Base-by-base conservation (phyloP, 2,888 invertebrate genomes). In the Peribatodes rhomboidaria region DNA sequence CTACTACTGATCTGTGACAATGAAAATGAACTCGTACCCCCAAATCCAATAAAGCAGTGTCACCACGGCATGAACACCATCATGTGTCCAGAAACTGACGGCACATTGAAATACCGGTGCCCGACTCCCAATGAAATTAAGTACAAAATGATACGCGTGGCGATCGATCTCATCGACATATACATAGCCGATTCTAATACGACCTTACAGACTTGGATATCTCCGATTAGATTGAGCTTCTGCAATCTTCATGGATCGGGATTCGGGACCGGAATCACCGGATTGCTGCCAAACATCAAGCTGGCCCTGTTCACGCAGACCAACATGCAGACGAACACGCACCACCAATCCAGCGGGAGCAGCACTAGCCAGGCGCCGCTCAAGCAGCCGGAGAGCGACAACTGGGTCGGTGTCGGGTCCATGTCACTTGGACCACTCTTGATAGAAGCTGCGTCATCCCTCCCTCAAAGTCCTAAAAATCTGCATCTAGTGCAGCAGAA, bases 231-330 rank as follows among this genome's bases (percentile, higher is more conserved):
- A 54, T 87, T 98, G 67, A 96, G 98, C 20, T 97, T 96, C 52
- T 99, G 99, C 82, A 99, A 99, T 91, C 94, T 99, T n/a, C 99
- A 99, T 81, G 98, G 98, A 0, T 96, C 97, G 71, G 97, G 97
- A 78, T 98, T 98, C 35, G 97, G 97, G 74, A 96, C 97, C 2
- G 99, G 99, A 0, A 94, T 98, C 31, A 98, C 98, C 2, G 97
- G 97, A 7, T 94, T 99, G 50, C 87, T 99, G 66, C 97, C 98
- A 0, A 95, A 96, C 70, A 95, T 98, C 78, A 84, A 94, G 86
- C 73, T 94, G 76, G 78, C 94, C 90, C 76, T 96, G 89, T 89
- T 95, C 69, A 96, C 96, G 14, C 96, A 96, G 66, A 95, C 96
- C 0, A 95, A 95, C 67, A 85, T 95, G 94, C 88, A 94, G 88